Evolutionary conservation across 2,888 invertebrate genomes (phyloP), one percentile per base, ranked within the genome.

Genomic region (Ferdinandea cuprea): DNA sequence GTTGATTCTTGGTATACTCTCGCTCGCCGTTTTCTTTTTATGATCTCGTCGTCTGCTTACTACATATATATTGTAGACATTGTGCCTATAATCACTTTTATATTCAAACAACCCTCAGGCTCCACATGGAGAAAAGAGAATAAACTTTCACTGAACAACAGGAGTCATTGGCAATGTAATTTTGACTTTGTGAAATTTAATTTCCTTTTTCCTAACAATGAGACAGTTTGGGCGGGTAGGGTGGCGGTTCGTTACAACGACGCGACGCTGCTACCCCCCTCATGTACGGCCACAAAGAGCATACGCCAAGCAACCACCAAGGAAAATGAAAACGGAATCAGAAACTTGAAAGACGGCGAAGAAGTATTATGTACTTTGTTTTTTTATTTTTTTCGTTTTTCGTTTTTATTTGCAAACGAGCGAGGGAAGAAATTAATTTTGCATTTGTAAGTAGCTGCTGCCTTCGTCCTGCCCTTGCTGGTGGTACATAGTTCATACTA

Each of bases 121-220:
- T 59, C 40, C 65, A 46, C 21, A 59, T 25, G 37, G 35, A 59
- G 46, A 9, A 19, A 56, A 40, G 25, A 61, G 58, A 72, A 83
- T 83, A 83, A 78, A 83, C 83, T 83, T 83, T 78, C 83, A 61
- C 72, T 48, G 68, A 78, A 73, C 83, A 83, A 83, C 83, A 83
- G 83, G 83, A 83, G 83, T 83, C 83, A 83, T 83, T 83, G 83
- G 72, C 83, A 83, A 83, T 83, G 83, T 83, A 78, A 83, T 89
- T 88, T 88, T 88, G 88, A 88, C 86, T 88, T 87, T 87, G 86
- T 83, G 79, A 89, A 89, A 89, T 89, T 89, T 89, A 89, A 89
- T 89, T 89, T 89, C 89, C 89, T 77, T 83, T 88, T 84, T 85
- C n/a, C 48, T 68, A 3, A 13, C 32, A 61, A 61, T 13, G 11